These are phyloP conservation scores for Cyanistes caeruleus DNA, from an alignment of 2,113 vertebrate species.

Conservation along the genomic window DNA sequence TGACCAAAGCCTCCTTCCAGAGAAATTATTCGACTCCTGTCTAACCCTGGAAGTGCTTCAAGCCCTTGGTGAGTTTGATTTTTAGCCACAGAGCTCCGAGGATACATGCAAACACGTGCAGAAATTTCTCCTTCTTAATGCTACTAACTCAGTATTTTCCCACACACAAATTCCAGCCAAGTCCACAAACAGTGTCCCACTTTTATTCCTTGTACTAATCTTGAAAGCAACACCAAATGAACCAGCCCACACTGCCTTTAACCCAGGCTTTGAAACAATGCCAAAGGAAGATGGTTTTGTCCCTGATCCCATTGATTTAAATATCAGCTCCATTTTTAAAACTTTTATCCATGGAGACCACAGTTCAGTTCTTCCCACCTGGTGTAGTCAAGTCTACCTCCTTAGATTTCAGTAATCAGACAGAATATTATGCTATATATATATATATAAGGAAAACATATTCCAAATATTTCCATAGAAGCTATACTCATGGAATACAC, in stretches of 20 bases:
- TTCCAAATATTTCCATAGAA: not conserved
- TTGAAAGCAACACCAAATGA: not conserved
- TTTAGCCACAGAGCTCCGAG: not conserved
- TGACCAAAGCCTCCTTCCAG: not conserved
- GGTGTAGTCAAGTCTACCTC: not conserved
- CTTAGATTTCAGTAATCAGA: not conserved
- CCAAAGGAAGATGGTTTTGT: not conserved
- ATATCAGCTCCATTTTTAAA: not conserved
- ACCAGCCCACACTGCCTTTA: not conserved
- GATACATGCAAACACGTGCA: not conserved
- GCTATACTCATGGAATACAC: not conserved
- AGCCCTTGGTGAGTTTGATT: not conserved
- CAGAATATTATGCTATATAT: not conserved
- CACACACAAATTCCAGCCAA: not conserved
- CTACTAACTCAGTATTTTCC: not conserved
- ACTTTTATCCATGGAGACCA: not conserved
- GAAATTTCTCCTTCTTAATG: not conserved
- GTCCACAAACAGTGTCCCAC: accelerated
- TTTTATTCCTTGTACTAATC: not conserved
- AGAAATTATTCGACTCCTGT: not conserved
- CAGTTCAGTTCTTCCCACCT: not conserved
- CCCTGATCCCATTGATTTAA: not conserved
- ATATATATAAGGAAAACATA: not conserved
- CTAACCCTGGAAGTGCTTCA: not conserved
- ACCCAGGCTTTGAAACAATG: not conserved